Evolutionary conservation across 2,113 vertebrate species (phyloP).

Genomic region (Taxidea taxus): DNA sequence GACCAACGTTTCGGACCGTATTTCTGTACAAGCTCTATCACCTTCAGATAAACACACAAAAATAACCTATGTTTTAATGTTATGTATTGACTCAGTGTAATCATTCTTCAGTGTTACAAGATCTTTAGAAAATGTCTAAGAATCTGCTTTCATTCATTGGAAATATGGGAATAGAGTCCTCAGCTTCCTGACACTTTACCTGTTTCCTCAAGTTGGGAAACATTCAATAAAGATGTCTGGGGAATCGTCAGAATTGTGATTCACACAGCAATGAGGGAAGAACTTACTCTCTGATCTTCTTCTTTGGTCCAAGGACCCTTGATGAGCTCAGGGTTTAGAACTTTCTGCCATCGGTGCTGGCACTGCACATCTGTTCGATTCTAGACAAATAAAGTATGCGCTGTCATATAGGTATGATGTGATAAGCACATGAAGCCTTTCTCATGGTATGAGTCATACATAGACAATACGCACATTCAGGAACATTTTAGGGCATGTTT

Average conservation of each 20-base stretch:
- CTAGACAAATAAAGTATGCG: slow-evolving; percentile 79
- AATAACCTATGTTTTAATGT: slow-evolving; percentile 80
- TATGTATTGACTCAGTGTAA: slow-evolving; percentile 70
- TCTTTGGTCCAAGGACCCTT: slow-evolving; percentile 99
- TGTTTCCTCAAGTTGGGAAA: slow-evolving; percentile 36
- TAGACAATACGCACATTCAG: not conserved
- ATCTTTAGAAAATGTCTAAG: slow-evolving; percentile 71
- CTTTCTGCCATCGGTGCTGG: slow-evolving; percentile 99
- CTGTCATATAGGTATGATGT: not conserved
- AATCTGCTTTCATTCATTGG: slow-evolving; percentile 52
- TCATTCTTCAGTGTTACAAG: slow-evolving; percentile 62
- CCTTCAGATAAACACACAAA: slow-evolving; percentile 89
- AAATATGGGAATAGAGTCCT: slow-evolving; percentile 32
- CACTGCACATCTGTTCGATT: slow-evolving; percentile 99
- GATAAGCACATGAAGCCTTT: not conserved
- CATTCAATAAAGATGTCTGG: slow-evolving; percentile 9
- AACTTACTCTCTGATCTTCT: slow-evolving; percentile 97
- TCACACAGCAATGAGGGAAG: not conserved
- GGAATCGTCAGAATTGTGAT: slow-evolving; percentile 24
- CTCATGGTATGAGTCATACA: not conserved
- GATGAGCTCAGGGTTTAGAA: slow-evolving; percentile 98
- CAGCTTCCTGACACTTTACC: slow-evolving; percentile 57
- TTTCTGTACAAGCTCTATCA: slow-evolving; percentile 99
- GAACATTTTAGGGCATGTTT: not conserved
- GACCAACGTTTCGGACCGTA: slow-evolving; percentile 99